Conservation (phyloP, 2,888 invertebrate species). For the Ernsta delagoae region DNA sequence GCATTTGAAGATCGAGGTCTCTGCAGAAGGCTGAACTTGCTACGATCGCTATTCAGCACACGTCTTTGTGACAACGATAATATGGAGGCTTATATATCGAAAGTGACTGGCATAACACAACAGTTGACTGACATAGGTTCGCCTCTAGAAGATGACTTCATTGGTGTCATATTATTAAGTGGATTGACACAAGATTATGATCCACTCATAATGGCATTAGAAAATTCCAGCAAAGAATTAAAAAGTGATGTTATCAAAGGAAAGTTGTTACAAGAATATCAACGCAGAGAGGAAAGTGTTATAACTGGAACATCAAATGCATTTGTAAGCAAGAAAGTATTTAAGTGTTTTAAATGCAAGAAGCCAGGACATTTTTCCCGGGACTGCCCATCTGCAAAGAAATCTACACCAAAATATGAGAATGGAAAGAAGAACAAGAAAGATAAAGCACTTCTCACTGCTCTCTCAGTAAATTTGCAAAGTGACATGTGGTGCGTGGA, state of each 20-base stretch:
- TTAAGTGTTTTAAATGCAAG: conserved; percentile 1
- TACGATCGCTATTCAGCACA: conserved; percentile 4
- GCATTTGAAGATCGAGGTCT: neutral
- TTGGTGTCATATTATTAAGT: neutral
- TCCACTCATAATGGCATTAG: neutral
- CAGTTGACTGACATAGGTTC: neutral
- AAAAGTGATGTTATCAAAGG: conserved; percentile 1
- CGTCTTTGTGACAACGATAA: neutral
- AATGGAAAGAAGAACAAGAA: neutral
- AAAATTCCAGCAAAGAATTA: neutral
- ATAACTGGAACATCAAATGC: conserved; percentile 1
- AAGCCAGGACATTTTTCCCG: conserved; percentile 1
- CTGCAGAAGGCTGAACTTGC: neutral
- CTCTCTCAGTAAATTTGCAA: conserved; percentile 2
- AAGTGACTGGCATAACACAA: neutral
- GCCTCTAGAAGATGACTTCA: neutral
- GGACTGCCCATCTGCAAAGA: neutral
- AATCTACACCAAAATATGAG: neutral
- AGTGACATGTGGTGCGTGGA: neutral
- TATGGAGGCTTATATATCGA: neutral
- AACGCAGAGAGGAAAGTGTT: neutral
- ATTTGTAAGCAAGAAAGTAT: conserved; percentile 1
- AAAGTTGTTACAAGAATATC: conserved; percentile 4
- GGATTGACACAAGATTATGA: neutral
- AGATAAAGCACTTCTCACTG: neutral